A percentile compares a stretch with the other conserved stretches of the same genome.
Evolutionary conservation across 1,140 invertebrate genomes (phyloP).

Genomic region (Hypsibius dujardini): DNA sequence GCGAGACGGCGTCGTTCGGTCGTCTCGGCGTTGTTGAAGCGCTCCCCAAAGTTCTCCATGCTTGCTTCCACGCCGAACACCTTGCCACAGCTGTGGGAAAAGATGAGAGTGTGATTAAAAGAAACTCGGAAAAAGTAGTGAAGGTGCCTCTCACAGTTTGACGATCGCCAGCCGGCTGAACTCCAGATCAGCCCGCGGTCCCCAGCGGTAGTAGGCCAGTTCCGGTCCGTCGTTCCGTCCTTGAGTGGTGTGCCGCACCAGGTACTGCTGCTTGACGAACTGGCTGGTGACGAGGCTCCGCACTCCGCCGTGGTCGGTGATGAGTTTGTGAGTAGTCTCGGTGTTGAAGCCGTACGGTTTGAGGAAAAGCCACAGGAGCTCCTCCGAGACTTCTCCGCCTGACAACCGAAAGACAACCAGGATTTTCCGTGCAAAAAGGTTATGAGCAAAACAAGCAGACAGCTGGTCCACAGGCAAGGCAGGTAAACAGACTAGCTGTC

Average conservation of each 20-base stretch:
- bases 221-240: neutral
- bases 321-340: neutral
- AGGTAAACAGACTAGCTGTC: neutral
- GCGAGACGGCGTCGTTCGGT: neutral
- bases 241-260: neutral
- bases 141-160: neutral
- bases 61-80: neutral
- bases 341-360: slow-evolving; percentile 1
- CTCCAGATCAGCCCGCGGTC: slow-evolving; percentile 10
- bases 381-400: neutral
- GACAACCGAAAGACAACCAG: no score
- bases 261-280: slow-evolving; percentile 11
- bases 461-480: no score
- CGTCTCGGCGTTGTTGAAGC: neutral
- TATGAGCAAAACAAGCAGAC: no score
- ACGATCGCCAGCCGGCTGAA: slow-evolving; percentile 6
- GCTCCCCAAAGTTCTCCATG: neutral
- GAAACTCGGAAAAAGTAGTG: neutral
- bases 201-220: slow-evolving; percentile 9
- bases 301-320: neutral
- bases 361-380: neutral
- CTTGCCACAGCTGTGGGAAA: neutral
- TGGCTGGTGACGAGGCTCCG: neutral
- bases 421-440: no score
- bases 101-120: no score